A percentile compares a stretch with the other conserved stretches of the same genome.
phyloP scores from a whole-genome alignment of 1,140 invertebrate species.

The Amyelois transitella region DNA sequence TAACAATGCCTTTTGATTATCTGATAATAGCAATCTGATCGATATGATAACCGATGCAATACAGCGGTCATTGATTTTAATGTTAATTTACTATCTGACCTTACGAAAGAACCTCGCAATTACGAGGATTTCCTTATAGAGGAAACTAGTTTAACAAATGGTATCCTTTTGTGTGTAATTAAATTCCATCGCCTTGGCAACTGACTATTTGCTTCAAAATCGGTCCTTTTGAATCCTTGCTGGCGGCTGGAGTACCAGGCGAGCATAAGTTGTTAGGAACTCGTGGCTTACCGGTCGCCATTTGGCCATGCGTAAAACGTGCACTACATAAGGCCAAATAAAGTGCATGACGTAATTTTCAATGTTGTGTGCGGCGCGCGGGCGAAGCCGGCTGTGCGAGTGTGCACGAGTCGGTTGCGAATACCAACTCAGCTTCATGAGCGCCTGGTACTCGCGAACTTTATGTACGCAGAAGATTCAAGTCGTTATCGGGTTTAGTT shows the following conservation, averaged over 20 bases:
- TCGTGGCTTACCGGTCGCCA: slow-evolving; percentile 36
- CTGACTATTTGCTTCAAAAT: not conserved
- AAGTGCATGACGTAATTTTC: slow-evolving; percentile 53
- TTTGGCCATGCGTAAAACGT: slow-evolving; percentile 26
- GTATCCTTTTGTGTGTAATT: not conserved
- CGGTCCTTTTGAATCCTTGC: slow-evolving; percentile 49
- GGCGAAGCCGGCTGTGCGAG: slow-evolving; percentile 35
- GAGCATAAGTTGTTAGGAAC: slow-evolving; percentile 30
- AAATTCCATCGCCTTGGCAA: not conserved
- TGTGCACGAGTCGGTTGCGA: slow-evolving; percentile 33
- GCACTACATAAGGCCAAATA: slow-evolving; percentile 57
- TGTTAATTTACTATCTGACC: not conserved
- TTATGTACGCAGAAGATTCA: not conserved
- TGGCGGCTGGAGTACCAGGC: slow-evolving; percentile 41
- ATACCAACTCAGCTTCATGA: slow-evolving; percentile 34
- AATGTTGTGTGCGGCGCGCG: slow-evolving; percentile 46
- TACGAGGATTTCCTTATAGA: not conserved
- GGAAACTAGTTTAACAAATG: not conserved
- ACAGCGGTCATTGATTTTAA: not conserved
- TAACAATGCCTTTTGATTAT: not conserved
- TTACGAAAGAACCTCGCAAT: not conserved
- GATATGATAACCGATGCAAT: not conserved
- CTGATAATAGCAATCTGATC: not conserved
- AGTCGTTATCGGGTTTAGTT: slow-evolving; percentile 3
- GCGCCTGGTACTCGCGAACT: slow-evolving; percentile 35